phyloP scores from a whole-genome alignment of 2,888 invertebrate genomes.

The Crocallis elinguaria region DNA sequence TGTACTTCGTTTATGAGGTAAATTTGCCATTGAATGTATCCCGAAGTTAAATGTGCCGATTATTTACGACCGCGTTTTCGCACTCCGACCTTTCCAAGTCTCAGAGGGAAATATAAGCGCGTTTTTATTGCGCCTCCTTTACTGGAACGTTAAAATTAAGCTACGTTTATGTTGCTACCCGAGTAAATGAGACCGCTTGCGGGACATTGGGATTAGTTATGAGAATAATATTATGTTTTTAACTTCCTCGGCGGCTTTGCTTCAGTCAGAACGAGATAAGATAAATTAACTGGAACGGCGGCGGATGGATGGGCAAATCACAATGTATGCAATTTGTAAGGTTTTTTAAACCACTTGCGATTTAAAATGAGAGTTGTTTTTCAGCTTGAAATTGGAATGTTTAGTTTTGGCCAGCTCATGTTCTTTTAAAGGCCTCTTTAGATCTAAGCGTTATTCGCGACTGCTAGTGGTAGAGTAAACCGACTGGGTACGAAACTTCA shows the following conservation, averaged over 20 bases:
- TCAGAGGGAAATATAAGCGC: constrained; percentile 55
- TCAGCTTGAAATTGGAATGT: too few species aligned
- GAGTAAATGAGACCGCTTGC: constrained; percentile 42
- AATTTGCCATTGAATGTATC: constrained; percentile 59
- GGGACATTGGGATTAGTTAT: constrained; percentile 38
- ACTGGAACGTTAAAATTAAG: constrained; percentile 60
- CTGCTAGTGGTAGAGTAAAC: too few species aligned
- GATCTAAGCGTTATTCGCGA: too few species aligned
- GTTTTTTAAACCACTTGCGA: constrained; percentile 4
- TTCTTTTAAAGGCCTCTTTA: too few species aligned
- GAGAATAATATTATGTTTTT: constrained; percentile 37
- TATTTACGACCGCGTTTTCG: constrained; percentile 62
- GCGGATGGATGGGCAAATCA: constrained; percentile 22
- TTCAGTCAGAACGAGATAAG: constrained; percentile 30
- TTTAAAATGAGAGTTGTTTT: too few species aligned
- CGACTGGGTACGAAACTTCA: too few species aligned
- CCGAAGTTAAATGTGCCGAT: constrained; percentile 64
- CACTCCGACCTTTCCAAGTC: constrained; percentile 49
- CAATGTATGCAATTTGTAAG: constrained; percentile 28
- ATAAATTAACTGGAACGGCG: constrained; percentile 33
- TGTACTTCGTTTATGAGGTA: constrained; percentile 58
- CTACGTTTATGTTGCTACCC: constrained; percentile 47
- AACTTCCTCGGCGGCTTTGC: constrained; percentile 34
- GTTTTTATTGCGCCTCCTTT: constrained; percentile 58
- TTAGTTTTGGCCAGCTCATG: too few species aligned